A percentile compares a stretch with the other conserved stretches of the same genome.
phyloP scores from a whole-genome alignment of 2,888 invertebrate species.

The Alloscopus bannaensis region DNA sequence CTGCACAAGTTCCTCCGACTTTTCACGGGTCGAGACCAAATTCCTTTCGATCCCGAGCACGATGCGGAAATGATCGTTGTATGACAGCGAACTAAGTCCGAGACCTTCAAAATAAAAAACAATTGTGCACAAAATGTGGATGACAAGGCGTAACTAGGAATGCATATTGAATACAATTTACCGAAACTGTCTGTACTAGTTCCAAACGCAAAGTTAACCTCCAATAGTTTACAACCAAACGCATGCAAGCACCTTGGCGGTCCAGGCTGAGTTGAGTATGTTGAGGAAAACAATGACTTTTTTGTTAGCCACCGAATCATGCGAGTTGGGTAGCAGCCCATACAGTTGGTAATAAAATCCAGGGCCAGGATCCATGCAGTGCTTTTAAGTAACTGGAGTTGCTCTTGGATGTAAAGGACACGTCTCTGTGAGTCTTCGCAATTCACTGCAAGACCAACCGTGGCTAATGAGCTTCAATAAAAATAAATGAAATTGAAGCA shows the following conservation, averaged over 20 bases:
- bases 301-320: conserved; percentile 5
- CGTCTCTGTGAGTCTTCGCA: conserved; percentile 24
- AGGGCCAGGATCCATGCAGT: conserved; percentile 36
- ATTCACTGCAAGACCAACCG: conserved; percentile 21
- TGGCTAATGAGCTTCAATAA: conserved; percentile 25
- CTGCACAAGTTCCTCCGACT: conserved; percentile 18
- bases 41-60: conserved; percentile 43
- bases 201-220: conserved; percentile 44
- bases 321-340: conserved; percentile 8
- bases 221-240: conserved; percentile 25
- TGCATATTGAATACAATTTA: conserved; percentile 9
- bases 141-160: not conserved
- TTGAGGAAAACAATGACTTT: conserved; percentile 27
- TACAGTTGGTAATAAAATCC: conserved; percentile 8
- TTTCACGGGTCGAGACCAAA: not conserved
- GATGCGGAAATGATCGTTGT: conserved; percentile 35
- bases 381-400: conserved; percentile 8
- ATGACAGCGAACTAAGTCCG: conserved; percentile 40
- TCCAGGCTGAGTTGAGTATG: conserved; percentile 55
- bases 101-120: conserved; percentile 4
- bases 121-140: not conserved
- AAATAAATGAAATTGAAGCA: conserved; percentile 1
- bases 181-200: conserved; percentile 20
- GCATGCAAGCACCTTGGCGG: conserved; percentile 20
- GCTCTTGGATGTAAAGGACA: conserved; percentile 19